Base-by-base conservation (phyloP, 2,113 vertebrate species). In the Willisornis vidua region DNA sequence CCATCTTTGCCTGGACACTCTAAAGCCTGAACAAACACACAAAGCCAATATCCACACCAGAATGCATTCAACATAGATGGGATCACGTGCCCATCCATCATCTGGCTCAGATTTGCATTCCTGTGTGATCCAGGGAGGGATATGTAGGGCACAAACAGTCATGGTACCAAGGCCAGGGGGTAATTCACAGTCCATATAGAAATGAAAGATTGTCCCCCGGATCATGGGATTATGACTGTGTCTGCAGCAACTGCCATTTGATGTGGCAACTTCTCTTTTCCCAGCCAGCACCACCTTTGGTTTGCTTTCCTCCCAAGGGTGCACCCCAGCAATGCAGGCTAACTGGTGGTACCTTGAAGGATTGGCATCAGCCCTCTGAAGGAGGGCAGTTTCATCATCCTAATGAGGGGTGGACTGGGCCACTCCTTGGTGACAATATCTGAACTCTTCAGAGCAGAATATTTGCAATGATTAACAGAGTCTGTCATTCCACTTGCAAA, bases 391-490 rank as follows among this genome's bases (percentile, higher is more conserved):
- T 96, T 95, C 96, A 61, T 79, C 87, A 94, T 31, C 35, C n/a
- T 94, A 77, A 79, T 83, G 48, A 95, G 63, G 46, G 48, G 28
- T 37, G 26, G 75, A 84, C 74, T 84, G 68, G 68, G 90, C 52
- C 66, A 65, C 90, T 93, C 96, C 91, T 95, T 95, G 67, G 57
- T 92, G 80, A 76, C 91, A 79, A 43, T 66, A 82, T 89, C 74
- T 78, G 66, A 91, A 88, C 58, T 71, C 83, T 80, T 93, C 80
- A 58, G 72, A 93, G 48, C 29, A 96, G 46, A 70, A 59, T 57
- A 35, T 45, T 91, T 85, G 85, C 72, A 97, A 95, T 94, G 83
- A 96, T 95, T 97, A 96, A 96, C 95, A 94, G 68, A 95, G 41
- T 59, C n/a, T 70, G 33, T 79, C 76, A 68, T 81, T 90, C 76